These are phyloP conservation scores for Chaunax sp. DNA, from an alignment of 2,797 vertebrate species.

Conservation along the genomic window DNA sequence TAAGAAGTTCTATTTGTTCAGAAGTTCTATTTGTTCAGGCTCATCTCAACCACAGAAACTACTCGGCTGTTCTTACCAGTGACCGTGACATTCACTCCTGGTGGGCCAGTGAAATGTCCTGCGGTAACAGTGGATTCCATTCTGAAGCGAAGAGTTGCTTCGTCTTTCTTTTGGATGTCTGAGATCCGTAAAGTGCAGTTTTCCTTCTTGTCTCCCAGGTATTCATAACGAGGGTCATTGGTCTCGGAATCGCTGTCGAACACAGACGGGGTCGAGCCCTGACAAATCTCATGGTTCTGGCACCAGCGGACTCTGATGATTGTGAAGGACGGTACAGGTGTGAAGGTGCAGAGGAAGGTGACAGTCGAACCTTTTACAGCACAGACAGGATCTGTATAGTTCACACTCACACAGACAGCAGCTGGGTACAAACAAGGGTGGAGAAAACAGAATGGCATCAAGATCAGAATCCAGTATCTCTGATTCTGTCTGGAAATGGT, in stretches of 20 bases:
- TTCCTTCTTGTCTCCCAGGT: constrained; percentile 46
- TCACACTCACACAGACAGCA: not conserved
- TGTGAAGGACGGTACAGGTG: accelerated
- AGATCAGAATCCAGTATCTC: too few relatives aligned
- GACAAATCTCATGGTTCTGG: not conserved
- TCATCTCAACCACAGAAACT: too few relatives aligned
- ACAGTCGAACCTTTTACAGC: constrained; percentile 24
- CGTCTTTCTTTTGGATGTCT: accelerated
- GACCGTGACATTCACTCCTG: constrained; percentile 25
- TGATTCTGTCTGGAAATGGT: too few relatives aligned
- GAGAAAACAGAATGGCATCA: not conserved
- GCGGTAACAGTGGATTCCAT: accelerated
- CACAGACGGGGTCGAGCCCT: accelerated
- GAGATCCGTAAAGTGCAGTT: constrained; percentile 54
- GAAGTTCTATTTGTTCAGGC: too few relatives aligned
- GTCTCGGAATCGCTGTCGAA: not conserved
- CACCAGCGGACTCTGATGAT: constrained; percentile 43
- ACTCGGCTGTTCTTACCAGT: constrained; percentile 6
- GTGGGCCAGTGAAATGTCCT: accelerated
- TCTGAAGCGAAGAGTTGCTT: constrained; percentile 20
- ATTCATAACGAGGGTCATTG: constrained; percentile 9
- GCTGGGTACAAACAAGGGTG: constrained; percentile 10
- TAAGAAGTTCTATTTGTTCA: too few relatives aligned
- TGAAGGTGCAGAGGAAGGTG: constrained; percentile 53
- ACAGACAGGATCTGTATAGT: constrained; percentile 9